Conservation (phyloP, 2,797 vertebrate genomes). For the Sebastes nivosus region DNA sequence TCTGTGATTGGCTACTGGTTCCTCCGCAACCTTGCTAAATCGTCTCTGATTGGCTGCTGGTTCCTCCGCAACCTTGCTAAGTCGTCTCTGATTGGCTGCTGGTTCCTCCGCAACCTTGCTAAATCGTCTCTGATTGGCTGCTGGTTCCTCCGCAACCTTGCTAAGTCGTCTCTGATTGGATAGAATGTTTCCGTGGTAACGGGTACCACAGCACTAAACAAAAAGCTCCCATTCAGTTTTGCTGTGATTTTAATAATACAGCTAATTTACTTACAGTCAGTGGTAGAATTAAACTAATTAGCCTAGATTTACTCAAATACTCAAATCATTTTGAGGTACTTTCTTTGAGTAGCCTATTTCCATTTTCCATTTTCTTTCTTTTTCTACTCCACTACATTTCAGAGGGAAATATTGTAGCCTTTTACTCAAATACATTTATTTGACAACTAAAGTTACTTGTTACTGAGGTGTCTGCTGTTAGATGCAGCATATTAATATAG, state of each 20-base stretch:
- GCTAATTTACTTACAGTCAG: background rate
- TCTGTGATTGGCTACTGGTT: conserved; percentile 63
- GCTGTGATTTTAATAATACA: background rate
- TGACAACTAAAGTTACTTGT: background rate
- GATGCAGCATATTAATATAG: too few relatives aligned
- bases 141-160: accelerated
- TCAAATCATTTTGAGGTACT: background rate
- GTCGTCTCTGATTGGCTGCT: conserved; percentile 70
- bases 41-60: conserved; percentile 57
- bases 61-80: background rate
- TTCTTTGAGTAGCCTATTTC: background rate
- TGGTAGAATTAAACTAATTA: background rate
- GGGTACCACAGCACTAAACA: background rate
- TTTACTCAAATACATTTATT: background rate
- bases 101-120: background rate
- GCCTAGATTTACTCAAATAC: too few relatives aligned
- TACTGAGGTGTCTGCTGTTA: too few relatives aligned
- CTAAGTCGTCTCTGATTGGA: conserved; percentile 67
- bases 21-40: background rate
- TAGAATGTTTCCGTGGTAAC: conserved; percentile 64
- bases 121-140: conserved; percentile 60
- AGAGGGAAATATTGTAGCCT: background rate
- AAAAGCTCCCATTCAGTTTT: background rate
- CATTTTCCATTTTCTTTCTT: background rate
- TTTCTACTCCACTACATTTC: background rate